These are phyloP conservation scores for Seira musarum DNA, from an alignment of 2,888 invertebrate species.

Conservation along the genomic window DNA sequence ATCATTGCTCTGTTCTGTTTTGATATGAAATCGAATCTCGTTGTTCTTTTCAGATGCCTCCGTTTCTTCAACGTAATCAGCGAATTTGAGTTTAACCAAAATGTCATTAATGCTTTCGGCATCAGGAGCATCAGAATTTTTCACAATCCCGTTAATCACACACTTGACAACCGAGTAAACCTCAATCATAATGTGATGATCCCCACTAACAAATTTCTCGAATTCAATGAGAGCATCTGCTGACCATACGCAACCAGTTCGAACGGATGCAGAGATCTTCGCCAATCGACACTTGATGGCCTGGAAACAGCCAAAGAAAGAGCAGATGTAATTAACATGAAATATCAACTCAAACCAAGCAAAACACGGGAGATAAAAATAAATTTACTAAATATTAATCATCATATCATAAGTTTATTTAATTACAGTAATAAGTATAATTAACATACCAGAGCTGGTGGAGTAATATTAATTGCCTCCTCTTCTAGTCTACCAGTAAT, in stretches of 20 bases:
- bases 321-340: too few relatives aligned
- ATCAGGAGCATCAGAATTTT: neutral
- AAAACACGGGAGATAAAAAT: too few relatives aligned
- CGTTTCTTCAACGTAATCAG: conserved; percentile 82
- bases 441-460: conserved; percentile 49
- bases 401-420: too few relatives aligned
- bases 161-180: conserved; percentile 87
- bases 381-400: too few relatives aligned
- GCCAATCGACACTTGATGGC: conserved; percentile 62
- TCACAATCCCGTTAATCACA: conserved; percentile 80
- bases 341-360: too few relatives aligned
- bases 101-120: conserved; percentile 25
- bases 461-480: conserved; percentile 5
- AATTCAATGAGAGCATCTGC: too few relatives aligned
- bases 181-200: too few relatives aligned
- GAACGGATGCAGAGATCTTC: conserved; percentile 50
- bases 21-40: too few relatives aligned
- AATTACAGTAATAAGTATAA: too few relatives aligned
- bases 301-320: conserved; percentile 30
- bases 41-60: too few relatives aligned
- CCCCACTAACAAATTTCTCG: too few relatives aligned
- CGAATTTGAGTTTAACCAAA: conserved; percentile 78
- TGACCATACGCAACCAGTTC: conserved; percentile 60
- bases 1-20: too few relatives aligned
- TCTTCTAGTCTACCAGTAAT: neutral